Evolutionary conservation across 2,113 vertebrate species (phyloP), one percentile per base, ranked within the genome.

Genomic region (Ursus arctos): DNA sequence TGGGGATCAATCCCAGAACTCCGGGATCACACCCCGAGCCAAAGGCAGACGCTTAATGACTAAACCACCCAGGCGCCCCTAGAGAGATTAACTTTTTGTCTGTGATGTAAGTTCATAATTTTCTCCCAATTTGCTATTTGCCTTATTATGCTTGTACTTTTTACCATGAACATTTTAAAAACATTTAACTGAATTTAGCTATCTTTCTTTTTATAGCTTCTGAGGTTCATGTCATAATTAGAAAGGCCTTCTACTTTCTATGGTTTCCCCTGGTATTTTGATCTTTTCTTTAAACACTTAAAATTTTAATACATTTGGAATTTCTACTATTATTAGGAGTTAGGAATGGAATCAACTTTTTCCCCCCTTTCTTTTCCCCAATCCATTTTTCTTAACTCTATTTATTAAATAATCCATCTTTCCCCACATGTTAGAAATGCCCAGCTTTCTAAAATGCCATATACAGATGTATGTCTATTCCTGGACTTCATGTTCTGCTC

Each of bases 291-390:
- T 11, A 77, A 33, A 90, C 0, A 43, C 9, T 95, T 83, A 91
- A 83, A 93, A 83, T 5, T 22, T 92, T 72, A 91, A 91, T 79
- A 65, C 4, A 53, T 88, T 94, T 88, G 47, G 33, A 81, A 89
- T 85, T 85, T 86, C 22, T 94, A 24, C 28, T 55, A 15, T 87
- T 82, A 43, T 80, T 85, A 53, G 22, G 11, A 88, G 26, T 93
- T 33, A 88, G 24, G 57, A 97, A 59, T 57, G 21, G 21, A 77
- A 36, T 21, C 13, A 59, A 15, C 31, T 71, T 85, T 96, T 88
- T 7, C 55, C n/a, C 69, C 3, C 0, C 36, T 57, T 94, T 26
- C 24, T 71, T n/a, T 49, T 63, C 26, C 24, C 26, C 31, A 28
- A 77, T 6, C 8, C 33, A 79, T 40, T 93, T 92, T 53, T 65